Evolutionary conservation across 2,113 vertebrate genomes (phyloP).

Genomic region (Micronycteris hirsuta): DNA sequence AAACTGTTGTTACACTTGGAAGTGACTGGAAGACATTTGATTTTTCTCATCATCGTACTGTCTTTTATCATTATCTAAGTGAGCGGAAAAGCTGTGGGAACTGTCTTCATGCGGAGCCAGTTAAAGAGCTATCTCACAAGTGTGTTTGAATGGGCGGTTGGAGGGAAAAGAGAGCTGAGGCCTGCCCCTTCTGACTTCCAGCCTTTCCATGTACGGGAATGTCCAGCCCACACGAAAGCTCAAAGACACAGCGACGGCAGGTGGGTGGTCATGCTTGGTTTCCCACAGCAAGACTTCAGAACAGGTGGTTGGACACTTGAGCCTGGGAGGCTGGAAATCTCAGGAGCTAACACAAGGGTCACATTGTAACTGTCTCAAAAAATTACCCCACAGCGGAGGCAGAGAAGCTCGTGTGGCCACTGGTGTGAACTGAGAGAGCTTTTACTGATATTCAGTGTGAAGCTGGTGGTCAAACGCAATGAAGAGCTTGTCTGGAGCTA

Average conservation of each 20-base stretch:
- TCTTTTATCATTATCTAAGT: not conserved
- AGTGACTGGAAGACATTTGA: not conserved
- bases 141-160: rapidly evolving
- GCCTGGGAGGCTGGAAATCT: not conserved
- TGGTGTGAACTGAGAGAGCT: not conserved
- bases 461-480: not conserved
- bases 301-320: not conserved
- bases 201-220: rapidly evolving
- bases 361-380: not conserved
- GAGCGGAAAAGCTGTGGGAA: not conserved
- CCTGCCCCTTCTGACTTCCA: not conserved
- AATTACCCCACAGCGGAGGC: not conserved
- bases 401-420: not conserved
- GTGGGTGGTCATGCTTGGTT: rapidly evolving
- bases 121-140: not conserved
- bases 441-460: not conserved
- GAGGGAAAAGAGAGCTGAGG: not conserved
- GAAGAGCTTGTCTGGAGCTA: not conserved
- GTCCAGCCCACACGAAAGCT: rapidly evolving
- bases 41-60: not conserved
- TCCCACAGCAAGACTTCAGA: not conserved
- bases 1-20: not conserved
- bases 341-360: not conserved
- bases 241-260: rapidly evolving
- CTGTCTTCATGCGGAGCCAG: rapidly evolving